Percentiles rank a stretch among this genome's conserved stretches.
phyloP scores from a whole-genome alignment of 2,113 vertebrate species.

The Pachycephala philippinensis region DNA sequence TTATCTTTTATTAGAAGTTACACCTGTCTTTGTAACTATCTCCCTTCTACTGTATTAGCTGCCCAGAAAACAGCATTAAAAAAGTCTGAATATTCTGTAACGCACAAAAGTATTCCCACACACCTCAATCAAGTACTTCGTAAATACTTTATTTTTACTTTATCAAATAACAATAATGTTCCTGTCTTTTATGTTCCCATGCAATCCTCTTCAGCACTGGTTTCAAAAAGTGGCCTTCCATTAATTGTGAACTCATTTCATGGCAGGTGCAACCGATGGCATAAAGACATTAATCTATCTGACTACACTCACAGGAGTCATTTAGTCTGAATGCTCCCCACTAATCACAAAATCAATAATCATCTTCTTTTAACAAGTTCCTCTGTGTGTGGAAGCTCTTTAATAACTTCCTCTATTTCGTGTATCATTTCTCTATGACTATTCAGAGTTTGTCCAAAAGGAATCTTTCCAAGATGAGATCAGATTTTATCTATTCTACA shows the following conservation, averaged over 20 bases:
- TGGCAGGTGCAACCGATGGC: neutral
- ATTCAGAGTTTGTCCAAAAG: neutral
- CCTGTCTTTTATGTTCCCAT: neutral
- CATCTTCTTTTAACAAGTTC: conserved; percentile 24
- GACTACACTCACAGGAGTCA: conserved; percentile 12
- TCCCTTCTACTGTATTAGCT: neutral
- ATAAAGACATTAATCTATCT: neutral
- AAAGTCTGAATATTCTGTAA: neutral
- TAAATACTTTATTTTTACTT: neutral
- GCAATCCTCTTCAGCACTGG: neutral
- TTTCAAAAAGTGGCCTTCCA: neutral
- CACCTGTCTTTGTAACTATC: neutral
- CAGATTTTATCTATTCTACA: neutral
- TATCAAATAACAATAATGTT: neutral
- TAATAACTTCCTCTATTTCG: conserved; percentile 6
- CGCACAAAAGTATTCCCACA: neutral
- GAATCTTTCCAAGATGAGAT: neutral
- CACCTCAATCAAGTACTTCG: neutral
- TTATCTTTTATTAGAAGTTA: neutral
- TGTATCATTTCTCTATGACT: neutral
- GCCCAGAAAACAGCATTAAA: neutral
- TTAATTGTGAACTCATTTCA: conserved; percentile 8
- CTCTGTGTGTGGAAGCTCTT: conserved; percentile 1
- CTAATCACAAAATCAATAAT: conserved; percentile 60
- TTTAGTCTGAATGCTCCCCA: conserved; percentile 17